Percentiles rank a stretch among this genome's conserved stretches.
Evolutionary conservation across 37 sponge, comb jelly and placozoan species (phyloP).

Genomic region (Cliona cf. orientalis): DNA sequence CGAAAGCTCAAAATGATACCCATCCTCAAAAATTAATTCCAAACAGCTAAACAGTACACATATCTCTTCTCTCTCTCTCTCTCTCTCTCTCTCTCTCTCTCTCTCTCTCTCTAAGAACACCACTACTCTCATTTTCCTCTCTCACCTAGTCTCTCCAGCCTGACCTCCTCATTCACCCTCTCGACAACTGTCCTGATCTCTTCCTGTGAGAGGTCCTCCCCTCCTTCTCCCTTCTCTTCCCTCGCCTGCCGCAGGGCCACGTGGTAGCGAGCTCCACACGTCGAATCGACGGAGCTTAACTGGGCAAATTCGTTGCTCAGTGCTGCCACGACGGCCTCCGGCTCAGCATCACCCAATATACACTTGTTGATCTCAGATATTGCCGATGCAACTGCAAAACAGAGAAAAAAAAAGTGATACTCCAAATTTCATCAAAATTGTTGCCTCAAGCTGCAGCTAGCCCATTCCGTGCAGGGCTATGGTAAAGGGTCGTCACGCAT

Average conservation of each 20-base stretch:
- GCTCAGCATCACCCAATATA: neutral
- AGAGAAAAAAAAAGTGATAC: neutral
- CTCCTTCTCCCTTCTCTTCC: slow-evolving; percentile 50
- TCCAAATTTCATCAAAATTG: too few relatives aligned
- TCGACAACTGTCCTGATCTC: slow-evolving; percentile 74
- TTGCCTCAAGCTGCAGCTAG: too few relatives aligned
- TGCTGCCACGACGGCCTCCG: slow-evolving; percentile 32
- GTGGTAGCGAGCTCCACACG: slow-evolving; percentile 52
- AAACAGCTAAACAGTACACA: neutral
- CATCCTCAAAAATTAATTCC: too few relatives aligned
- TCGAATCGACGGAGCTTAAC: slow-evolving; percentile 52
- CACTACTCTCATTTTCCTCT: neutral
- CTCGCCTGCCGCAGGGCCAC: slow-evolving; percentile 53
- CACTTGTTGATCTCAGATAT: slow-evolving; percentile 24
- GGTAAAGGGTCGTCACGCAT: too few relatives aligned
- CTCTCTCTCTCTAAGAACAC: neutral
- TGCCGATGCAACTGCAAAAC: slow-evolving; percentile 22
- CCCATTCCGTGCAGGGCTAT: too few relatives aligned
- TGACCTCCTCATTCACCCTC: slow-evolving; percentile 72
- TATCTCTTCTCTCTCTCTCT: neutral
- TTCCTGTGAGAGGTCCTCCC: slow-evolving; percentile 57
- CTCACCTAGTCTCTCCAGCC: slow-evolving; percentile 67
- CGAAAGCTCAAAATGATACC: too few relatives aligned
- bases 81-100: neutral
- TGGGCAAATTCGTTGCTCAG: slow-evolving; percentile 41